Evolutionary conservation across 2,888 invertebrate genomes (phyloP), one percentile per base, ranked within the genome.

Genomic region (Dichetophora obliterata): DNA sequence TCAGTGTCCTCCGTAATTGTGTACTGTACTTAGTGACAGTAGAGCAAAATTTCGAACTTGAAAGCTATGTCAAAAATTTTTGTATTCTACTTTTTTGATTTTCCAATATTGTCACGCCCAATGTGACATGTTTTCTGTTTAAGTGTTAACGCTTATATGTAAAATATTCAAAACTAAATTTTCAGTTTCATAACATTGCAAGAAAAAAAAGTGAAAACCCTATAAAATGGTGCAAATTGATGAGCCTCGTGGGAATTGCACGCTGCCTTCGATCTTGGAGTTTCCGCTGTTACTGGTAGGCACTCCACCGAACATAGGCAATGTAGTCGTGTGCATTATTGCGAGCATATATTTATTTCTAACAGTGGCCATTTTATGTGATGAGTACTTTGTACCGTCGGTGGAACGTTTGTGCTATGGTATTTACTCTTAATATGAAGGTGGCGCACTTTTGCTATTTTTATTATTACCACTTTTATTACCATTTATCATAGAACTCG

Each of bases 371-470:
- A 92, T 96, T 77, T 94, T 97, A 34, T 97, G 97, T 88, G 96
- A 98, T 85, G 95, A 96, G 85, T 97, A 95, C 89, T 96, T 98
- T 86, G 96, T 97, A 22, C 96, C 97, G 0, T 94, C 96, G 3
- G 94, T 97, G 80, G 96, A 95, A 86, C 93, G 92, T 84, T 93
- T 97, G 86, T 95, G 96, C 86, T 93, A 94, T 83, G 93, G 97
- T 96, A 89, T 91, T 92, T 91, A 16, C 5, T 1, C 2, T 19
- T 5, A 37, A 37, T 3, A 24, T 19, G 5, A n/a, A 48, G 11
- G 8, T 48, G 0, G 50, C 3, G n/a, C 48, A 6, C 8, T 14
- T 68, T n/a, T 27, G 22, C 2, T 6, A 54, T 27, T 11, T 11
- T 5, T 1, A 24, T 52, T 71, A n/a, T 54, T 3, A 2, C 11